Conservation (phyloP, 2,797 vertebrate genomes). For the Acanthis flammea region DNA sequence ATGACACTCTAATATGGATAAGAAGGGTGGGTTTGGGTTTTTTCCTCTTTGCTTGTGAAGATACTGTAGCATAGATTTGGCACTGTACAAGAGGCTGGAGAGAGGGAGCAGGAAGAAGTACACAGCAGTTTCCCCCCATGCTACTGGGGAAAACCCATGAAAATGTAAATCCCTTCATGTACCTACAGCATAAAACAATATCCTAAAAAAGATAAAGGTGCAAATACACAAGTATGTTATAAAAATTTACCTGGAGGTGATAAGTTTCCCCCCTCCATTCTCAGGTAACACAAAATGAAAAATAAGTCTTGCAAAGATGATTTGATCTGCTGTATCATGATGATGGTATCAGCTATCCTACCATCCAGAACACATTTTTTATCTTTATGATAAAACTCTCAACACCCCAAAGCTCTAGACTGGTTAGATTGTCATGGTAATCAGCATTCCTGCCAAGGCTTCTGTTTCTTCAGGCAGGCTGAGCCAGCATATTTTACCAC, state of each 20-base stretch:
- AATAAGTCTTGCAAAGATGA: background rate
- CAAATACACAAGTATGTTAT: background rate
- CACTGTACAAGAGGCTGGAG: fast-evolving
- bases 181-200: background rate
- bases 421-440: slow-evolving; percentile 49
- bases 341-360: background rate
- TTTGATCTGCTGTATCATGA: background rate
- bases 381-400: slow-evolving; percentile 6
- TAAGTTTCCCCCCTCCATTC: background rate
- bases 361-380: background rate
- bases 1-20: background rate
- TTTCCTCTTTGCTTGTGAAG: background rate
- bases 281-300: background rate
- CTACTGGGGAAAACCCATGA: background rate
- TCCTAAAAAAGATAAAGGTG: background rate
- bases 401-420: background rate
- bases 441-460: slow-evolving; percentile 50
- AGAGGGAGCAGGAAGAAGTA: background rate
- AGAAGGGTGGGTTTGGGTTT: background rate
- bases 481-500: slow-evolving; percentile 52
- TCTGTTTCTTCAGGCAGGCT: slow-evolving; percentile 49
- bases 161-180: background rate
- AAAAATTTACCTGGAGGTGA: background rate
- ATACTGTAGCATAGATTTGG: background rate
- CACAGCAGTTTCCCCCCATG: fast-evolving